Base-by-base conservation (phyloP, 2,797 vertebrate species). In the Scleropages formosus region DNA sequence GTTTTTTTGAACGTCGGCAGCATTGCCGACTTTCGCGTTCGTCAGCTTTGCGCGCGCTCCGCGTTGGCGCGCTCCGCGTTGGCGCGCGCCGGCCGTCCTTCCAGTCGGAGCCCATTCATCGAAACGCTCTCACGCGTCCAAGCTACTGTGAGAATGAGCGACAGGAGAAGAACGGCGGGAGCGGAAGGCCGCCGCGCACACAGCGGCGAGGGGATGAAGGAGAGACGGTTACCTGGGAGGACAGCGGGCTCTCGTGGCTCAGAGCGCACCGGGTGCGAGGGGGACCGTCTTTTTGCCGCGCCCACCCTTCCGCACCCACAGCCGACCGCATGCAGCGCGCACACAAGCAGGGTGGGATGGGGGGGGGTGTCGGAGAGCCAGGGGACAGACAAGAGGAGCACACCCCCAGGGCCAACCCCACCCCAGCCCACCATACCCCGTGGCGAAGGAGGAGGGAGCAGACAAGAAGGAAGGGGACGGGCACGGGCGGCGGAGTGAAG, bases 261-360 rank as follows among this genome's bases (percentile, higher is more conserved):
- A 87, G 79, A 85, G 78, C 85, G 85, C 85, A 85, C 86, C 78
- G 83, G 76, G 80, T 31, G 81, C 72, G 85, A 80, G 76, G 59
- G 76, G 79, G 77, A 82, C 79, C 65, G 80, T 83, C 8, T 77
- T 79, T 80, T 79, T 83, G 39, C 73, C 84, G 75, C 66, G 69
- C 84, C 86, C 84, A 83, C 79, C 78, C 83, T 46, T 83, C 83
- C 74, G 74, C 78, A 80, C 81, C 82, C 78, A 67, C 66, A 75
- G 83, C 84, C 69, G 51, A 81, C 88, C 90, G 88, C 87, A 88
- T 88, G 87, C 87, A 80, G 79, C 82, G 82, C 84, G 87, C 75
- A 89, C 84, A 88, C 53, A 68, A 74, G 79, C 85, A 84, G 85
- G 80, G 79, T 80, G 82, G 84, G 83, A 81, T 85, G 84, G 82